Conservation (phyloP, 2,797 vertebrate species). For the Poeciliopsis turneri region DNA sequence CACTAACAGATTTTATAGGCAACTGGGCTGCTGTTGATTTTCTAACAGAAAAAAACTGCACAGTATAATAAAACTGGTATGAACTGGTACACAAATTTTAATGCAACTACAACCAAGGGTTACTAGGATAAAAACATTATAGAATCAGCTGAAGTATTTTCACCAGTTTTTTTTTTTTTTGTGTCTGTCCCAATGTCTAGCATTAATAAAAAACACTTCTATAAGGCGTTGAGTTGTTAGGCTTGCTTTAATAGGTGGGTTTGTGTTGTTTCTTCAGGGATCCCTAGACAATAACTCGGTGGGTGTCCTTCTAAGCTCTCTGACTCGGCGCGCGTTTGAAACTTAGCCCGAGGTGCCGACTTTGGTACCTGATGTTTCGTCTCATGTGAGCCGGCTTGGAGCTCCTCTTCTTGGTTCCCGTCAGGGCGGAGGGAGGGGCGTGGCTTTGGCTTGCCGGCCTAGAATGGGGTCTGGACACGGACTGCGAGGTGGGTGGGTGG, state of each 20-base stretch:
- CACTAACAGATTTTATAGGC: constrained; percentile 17
- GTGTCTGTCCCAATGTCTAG: background rate
- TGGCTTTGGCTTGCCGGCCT: constrained; percentile 82
- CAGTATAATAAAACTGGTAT: background rate
- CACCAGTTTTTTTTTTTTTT: background rate
- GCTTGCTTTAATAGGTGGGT: background rate
- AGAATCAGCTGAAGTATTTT: constrained; percentile 2
- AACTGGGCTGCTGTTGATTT: constrained; percentile 1
- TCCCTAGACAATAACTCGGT: background rate
- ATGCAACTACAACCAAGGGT: constrained; percentile 17
- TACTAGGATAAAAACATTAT: constrained; percentile 16
- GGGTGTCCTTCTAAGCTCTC: background rate
- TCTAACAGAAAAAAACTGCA: background rate
- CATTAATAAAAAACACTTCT: background rate
- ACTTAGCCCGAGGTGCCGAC: background rate
- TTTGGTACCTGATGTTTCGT: constrained; percentile 91
- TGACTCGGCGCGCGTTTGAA: background rate
- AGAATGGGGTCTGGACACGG: constrained; percentile 61
- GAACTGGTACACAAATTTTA: constrained; percentile 8
- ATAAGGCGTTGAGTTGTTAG: background rate
- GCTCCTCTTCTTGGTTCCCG: constrained; percentile 85
- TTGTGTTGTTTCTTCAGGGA: background rate
- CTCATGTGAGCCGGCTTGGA: constrained; percentile 92
- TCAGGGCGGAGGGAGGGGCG: constrained; percentile 71
- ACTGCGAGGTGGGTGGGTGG: constrained; percentile 48